phyloP scores from a whole-genome alignment of 2,888 invertebrate species.

The Melinaea menophilus region DNA sequence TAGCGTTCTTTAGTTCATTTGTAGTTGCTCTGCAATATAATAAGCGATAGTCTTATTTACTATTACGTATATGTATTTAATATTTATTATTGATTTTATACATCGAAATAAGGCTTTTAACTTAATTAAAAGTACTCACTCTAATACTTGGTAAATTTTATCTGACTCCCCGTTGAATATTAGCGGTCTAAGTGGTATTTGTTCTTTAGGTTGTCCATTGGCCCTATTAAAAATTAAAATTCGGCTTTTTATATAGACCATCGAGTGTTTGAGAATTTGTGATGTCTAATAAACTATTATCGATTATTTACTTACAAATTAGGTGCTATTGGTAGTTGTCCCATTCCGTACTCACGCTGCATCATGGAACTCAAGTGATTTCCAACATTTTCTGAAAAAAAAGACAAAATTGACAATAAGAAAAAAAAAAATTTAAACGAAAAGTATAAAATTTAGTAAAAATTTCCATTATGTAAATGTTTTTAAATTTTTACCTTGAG shows the following conservation, averaged over 20 bases:
- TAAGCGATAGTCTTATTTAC: slow-evolving; percentile 43
- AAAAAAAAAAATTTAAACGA: background rate
- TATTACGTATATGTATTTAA: slow-evolving; percentile 18
- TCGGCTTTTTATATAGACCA: background rate
- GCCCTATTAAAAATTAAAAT: slow-evolving; percentile 47
- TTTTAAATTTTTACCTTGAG: slow-evolving; percentile 45
- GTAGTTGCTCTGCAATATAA: slow-evolving; percentile 74
- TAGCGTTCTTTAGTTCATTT: slow-evolving; percentile 76
- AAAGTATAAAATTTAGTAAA: background rate
- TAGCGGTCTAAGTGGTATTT: slow-evolving; percentile 87
- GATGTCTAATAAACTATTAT: background rate
- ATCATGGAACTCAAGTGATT: slow-evolving; percentile 75
- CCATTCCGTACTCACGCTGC: slow-evolving; percentile 70
- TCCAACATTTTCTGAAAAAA: slow-evolving; percentile 58
- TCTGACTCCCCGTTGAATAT: slow-evolving; percentile 83
- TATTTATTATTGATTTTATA: slow-evolving; percentile 13
- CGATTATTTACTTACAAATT: slow-evolving; percentile 56
- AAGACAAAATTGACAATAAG: background rate
- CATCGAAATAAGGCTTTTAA: slow-evolving; percentile 8
- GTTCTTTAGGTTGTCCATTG: slow-evolving; percentile 79
- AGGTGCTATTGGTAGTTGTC: slow-evolving; percentile 58
- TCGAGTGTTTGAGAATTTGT: background rate
- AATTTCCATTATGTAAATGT: background rate
- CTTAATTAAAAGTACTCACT: slow-evolving; percentile 76
- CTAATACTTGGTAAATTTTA: slow-evolving; percentile 82